Evolutionary conservation across 2,113 vertebrate species (phyloP), one percentile per base, ranked within the genome.

Genomic region (Plecturocebus donacophilus): DNA sequence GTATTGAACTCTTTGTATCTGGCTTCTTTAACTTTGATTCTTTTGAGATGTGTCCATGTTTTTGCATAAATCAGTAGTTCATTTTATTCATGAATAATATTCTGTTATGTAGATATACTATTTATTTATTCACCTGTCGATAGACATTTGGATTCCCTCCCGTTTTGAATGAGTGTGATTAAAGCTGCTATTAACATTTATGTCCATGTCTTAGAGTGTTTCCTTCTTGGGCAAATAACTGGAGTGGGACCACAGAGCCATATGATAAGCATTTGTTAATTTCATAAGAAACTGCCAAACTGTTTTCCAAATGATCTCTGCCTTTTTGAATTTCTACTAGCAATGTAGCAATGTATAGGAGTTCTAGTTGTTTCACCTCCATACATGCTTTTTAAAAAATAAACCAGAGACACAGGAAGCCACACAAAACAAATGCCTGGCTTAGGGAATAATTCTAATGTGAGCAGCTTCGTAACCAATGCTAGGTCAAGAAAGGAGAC

Each of bases 371-470:
- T 20, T 87, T 30, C 30, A 38, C 16, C 58, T 25, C 49, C 54
- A 23, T 61, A 54, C 52, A 52, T 87, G 12, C 23, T 56, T 95
- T n/a, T 80, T 49, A 30, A 61, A 93, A 92, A 73, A 61, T 14
- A 32, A 58, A 80, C 30, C 42, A 52, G 35, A 70, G 25, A 30
- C 45, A 92, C 4, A 19, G n/a, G 49, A 89, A 79, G 45, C 32
- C 1, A 61, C 40, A 58, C 6, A 61, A 42, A 95, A 56, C 5
- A 20, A 87, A 85, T 66, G 16, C 71, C 64, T 47, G 38, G 1
- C n/a, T 88, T 56, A 52, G 58, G 75, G n/a, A 68, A 35, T 83
- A 90, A 13, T 85, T 92, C 40, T 87, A 66, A 83, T 35, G 38
- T 45, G 17, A 81, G 42, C 2, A 42, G 23, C 6, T 12, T 52